These are phyloP conservation scores for Aramus guarauna DNA, from an alignment of 2,113 vertebrate genomes.

Conservation along the genomic window DNA sequence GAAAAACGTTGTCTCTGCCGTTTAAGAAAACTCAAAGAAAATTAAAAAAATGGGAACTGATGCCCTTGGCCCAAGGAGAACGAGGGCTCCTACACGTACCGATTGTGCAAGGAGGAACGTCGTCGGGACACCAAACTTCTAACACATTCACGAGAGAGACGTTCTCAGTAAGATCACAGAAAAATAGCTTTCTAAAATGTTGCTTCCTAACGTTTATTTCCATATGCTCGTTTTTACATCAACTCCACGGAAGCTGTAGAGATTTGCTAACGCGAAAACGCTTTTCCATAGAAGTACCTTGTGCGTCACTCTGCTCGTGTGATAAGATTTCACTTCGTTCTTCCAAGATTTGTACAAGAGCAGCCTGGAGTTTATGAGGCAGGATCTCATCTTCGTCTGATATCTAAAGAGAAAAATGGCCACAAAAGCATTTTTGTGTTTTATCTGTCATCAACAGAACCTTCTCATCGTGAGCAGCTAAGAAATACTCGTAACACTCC, in stretches of 20 bases:
- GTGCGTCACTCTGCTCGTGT: slow-evolving; percentile 68
- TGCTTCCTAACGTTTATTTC: neutral
- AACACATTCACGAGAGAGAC: neutral
- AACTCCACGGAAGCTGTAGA: neutral
- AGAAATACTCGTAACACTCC: neutral
- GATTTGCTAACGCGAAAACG: neutral
- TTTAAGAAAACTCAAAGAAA: neutral
- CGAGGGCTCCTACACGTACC: neutral
- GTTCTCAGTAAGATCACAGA: neutral
- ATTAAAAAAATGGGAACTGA: neutral
- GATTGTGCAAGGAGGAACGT: neutral
- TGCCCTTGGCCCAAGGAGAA: neutral
- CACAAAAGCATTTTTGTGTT: neutral
- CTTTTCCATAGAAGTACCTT: slow-evolving; percentile 71
- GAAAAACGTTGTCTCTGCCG: neutral
- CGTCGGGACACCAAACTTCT: neutral
- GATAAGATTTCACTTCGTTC: slow-evolving; percentile 85
- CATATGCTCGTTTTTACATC: neutral
- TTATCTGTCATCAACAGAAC: neutral
- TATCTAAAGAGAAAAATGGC: slow-evolving; percentile 69
- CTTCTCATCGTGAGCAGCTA: neutral
- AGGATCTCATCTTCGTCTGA: slow-evolving; percentile 95
- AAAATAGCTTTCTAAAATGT: neutral
- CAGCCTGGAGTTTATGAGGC: slow-evolving; percentile 93
- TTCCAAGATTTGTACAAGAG: slow-evolving; percentile 89